Percentiles rank a stretch among this genome's conserved stretches.
Evolutionary conservation across 2,113 vertebrate genomes (phyloP).

Genomic region (Brachypodius melanocephalos): DNA sequence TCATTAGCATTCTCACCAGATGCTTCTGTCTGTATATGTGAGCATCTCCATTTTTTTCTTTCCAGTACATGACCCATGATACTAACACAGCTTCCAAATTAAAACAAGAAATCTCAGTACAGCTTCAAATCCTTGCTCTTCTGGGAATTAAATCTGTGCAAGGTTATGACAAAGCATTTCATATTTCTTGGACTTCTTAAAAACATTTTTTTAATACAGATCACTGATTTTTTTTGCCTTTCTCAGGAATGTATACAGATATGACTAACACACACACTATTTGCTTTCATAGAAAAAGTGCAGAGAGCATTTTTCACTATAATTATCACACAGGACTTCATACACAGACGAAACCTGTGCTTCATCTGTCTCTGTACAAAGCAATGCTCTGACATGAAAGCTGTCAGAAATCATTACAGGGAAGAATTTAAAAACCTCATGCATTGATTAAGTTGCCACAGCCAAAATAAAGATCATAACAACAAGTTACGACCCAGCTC

Average conservation of each 20-base stretch:
- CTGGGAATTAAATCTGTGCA: background rate
- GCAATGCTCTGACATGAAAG: background rate
- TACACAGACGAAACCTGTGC: background rate
- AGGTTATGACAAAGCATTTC: background rate
- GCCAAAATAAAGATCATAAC: background rate
- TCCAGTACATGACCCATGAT: background rate
- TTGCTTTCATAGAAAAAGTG: background rate
- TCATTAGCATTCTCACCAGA: constrained; percentile 33
- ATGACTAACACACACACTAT: background rate
- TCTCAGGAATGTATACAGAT: background rate
- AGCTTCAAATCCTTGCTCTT: background rate
- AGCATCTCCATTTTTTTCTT: background rate
- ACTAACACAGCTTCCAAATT: constrained; percentile 3
- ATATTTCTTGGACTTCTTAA: background rate
- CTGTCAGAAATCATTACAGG: background rate
- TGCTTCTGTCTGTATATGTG: constrained; percentile 17
- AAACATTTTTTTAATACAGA: background rate
- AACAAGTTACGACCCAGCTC: background rate
- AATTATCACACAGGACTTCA: background rate
- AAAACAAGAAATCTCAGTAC: background rate
- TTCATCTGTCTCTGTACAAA: background rate
- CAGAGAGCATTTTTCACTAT: background rate
- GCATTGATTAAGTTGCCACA: background rate
- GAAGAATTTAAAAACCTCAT: background rate
- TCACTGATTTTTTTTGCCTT: background rate